Evolutionary conservation across 1,140 invertebrate genomes (phyloP).

Genomic region (Hycleus cichorii): DNA sequence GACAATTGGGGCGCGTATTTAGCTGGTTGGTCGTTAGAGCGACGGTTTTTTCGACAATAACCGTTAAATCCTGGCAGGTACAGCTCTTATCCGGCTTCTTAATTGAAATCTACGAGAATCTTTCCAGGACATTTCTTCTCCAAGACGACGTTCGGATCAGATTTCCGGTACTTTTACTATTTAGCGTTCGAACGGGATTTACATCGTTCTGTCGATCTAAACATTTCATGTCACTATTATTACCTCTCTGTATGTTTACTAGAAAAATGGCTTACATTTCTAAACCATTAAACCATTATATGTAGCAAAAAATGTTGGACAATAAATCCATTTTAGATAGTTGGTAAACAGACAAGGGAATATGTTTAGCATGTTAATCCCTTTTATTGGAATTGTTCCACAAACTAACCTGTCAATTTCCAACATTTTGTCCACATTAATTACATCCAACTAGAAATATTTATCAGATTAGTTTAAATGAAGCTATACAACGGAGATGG

Average conservation of each 20-base stretch:
- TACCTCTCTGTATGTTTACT: conserved; percentile 4
- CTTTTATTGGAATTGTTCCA: too few species aligned
- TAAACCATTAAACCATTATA: conserved; percentile 7
- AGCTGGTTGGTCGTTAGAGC: conserved; percentile 18
- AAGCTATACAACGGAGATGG: neutral
- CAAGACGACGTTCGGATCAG: conserved; percentile 14
- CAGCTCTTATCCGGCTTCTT: conserved; percentile 21
- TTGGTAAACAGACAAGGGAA: too few species aligned
- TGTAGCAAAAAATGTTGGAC: too few species aligned
- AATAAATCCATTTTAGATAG: too few species aligned
- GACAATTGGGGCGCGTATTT: conserved; percentile 12
- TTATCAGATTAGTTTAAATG: neutral
- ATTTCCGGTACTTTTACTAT: conserved; percentile 22
- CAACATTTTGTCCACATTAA: neutral
- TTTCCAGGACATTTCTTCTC: conserved; percentile 22
- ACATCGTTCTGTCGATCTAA: conserved; percentile 6
- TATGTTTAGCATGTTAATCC: too few species aligned
- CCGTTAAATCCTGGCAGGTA: conserved; percentile 27
- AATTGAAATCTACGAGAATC: conserved; percentile 25
- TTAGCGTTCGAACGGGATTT: conserved; percentile 13
- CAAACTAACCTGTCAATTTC: too few species aligned
- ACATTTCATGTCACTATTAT: conserved; percentile 2
- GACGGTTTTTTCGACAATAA: conserved; percentile 24
- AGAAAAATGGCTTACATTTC: conserved; percentile 12
- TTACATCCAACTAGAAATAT: neutral